A percentile compares a stretch with the other conserved stretches of the same genome.
phyloP scores from a whole-genome alignment of 2,888 invertebrate species.

The Folsomia candida region DNA sequence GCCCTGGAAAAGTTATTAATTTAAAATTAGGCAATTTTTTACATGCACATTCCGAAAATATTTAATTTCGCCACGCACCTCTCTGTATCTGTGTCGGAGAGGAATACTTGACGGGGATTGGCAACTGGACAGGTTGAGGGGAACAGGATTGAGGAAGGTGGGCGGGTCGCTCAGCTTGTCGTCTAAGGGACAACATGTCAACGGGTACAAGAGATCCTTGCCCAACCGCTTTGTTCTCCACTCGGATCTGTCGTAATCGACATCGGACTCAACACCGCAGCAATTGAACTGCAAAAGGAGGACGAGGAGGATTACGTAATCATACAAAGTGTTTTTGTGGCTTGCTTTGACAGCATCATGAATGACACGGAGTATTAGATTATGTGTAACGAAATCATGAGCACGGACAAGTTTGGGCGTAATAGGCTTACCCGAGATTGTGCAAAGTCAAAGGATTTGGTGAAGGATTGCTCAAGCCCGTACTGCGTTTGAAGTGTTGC shows the following conservation, averaged over 20 bases:
- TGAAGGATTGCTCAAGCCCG: conserved; percentile 47
- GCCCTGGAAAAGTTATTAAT: conserved; percentile 37
- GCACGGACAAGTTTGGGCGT: neutral
- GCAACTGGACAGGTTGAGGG: conserved; percentile 43
- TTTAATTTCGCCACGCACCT: conserved; percentile 24
- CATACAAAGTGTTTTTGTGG: neutral
- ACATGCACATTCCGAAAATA: neutral
- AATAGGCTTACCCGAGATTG: conserved; percentile 42
- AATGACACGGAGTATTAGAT: neutral
- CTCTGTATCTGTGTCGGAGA: conserved; percentile 41
- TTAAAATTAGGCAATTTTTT: neutral
- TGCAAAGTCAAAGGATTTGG: conserved; percentile 48
- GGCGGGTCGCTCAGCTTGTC: conserved; percentile 43
- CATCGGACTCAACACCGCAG: conserved; percentile 47
- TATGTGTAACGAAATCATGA: neutral
- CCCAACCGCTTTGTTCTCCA: conserved; percentile 46
- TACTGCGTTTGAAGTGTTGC: conserved; percentile 43
- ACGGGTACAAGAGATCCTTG: conserved; percentile 39
- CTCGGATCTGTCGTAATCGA: conserved; percentile 47
- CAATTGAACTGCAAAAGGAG: conserved; percentile 50
- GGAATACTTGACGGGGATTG: conserved; percentile 27
- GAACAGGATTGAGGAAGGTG: conserved; percentile 47
- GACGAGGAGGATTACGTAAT: too few species aligned
- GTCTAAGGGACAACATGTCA: conserved; percentile 49
- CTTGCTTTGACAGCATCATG: neutral